These are phyloP conservation scores for Pectinophora gossypiella DNA, from an alignment of 1,140 invertebrate species.

Conservation along the genomic window DNA sequence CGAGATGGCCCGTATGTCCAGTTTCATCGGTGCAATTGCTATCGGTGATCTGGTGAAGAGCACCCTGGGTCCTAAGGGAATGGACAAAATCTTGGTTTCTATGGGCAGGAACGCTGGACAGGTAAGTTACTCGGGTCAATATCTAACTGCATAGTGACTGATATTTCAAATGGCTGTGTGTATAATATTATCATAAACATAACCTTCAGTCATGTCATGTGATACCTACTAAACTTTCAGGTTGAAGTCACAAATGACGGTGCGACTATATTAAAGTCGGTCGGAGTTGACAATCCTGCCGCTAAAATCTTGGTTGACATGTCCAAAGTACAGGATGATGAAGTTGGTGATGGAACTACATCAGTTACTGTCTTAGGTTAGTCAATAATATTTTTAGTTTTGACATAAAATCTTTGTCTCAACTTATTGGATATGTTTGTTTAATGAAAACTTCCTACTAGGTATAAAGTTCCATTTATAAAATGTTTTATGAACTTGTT, in stretches of 20 bases:
- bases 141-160: not conserved
- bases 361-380: slow-evolving; percentile 95
- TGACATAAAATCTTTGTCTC: too few species aligned
- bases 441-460: too few species aligned
- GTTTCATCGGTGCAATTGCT: slow-evolving; percentile 98
- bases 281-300: slow-evolving; percentile 99
- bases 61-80: slow-evolving; percentile 98
- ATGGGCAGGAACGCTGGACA: slow-evolving; percentile 86
- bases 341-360: slow-evolving; percentile 99
- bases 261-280: slow-evolving; percentile 97
- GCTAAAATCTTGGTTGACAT: slow-evolving; percentile 99
- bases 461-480: too few species aligned
- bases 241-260: slow-evolving; percentile 99
- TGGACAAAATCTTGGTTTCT: slow-evolving; percentile 99
- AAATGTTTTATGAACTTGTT: too few species aligned
- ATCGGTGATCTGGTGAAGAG: slow-evolving; percentile 99
- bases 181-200: slow-evolving; percentile 4
- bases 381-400: too few species aligned
- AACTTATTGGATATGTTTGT: too few species aligned
- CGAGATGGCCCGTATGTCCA: slow-evolving; percentile 95
- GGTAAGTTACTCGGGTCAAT: slow-evolving; percentile 26
- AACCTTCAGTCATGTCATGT: slow-evolving; percentile 4
- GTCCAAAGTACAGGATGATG: slow-evolving; percentile 98
- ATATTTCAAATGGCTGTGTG: not conserved
- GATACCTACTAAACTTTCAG: slow-evolving; percentile 40